A percentile compares a stretch with the other conserved stretches of the same genome.
Evolutionary conservation across 2,888 invertebrate species (phyloP).

Genomic region (Sarcophaga carnaria): DNA sequence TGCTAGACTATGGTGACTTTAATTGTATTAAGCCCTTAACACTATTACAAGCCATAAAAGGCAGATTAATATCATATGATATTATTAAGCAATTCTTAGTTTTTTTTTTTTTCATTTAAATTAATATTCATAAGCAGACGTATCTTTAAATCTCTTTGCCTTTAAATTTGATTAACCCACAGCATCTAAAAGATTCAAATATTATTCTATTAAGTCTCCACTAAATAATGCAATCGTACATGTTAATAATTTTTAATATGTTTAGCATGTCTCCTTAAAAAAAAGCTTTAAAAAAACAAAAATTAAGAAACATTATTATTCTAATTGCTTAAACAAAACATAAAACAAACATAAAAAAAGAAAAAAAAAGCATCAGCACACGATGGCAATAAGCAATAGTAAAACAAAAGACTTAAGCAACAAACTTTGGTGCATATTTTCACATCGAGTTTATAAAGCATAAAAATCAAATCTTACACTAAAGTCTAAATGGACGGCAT

Average conservation of each 20-base stretch:
- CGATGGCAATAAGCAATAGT: background rate
- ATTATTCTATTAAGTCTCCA: background rate
- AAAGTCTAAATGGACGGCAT: background rate
- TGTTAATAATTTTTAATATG: conserved; percentile 40
- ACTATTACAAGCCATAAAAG: no score
- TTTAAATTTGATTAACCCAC: no score
- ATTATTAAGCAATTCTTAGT: no score
- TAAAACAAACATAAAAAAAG: background rate
- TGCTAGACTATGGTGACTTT: no score
- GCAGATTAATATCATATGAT: no score
- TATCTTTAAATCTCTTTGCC: no score
- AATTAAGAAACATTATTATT: background rate
- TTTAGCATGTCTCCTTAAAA: conserved; percentile 31
- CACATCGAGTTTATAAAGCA: background rate
- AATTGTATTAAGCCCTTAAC: no score
- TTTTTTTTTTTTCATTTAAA: no score
- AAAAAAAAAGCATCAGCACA: background rate
- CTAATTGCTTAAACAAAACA: background rate
- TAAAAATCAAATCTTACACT: background rate
- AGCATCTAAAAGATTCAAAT: background rate
- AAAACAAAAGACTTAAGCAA: conserved; percentile 56
- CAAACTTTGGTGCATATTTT: conserved; percentile 22
- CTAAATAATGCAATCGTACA: conserved; percentile 33
- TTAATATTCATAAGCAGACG: no score
- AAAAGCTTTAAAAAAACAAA: background rate